Conservation (phyloP, 2,797 vertebrate species). For the Hemibagrus guttatus region DNA sequence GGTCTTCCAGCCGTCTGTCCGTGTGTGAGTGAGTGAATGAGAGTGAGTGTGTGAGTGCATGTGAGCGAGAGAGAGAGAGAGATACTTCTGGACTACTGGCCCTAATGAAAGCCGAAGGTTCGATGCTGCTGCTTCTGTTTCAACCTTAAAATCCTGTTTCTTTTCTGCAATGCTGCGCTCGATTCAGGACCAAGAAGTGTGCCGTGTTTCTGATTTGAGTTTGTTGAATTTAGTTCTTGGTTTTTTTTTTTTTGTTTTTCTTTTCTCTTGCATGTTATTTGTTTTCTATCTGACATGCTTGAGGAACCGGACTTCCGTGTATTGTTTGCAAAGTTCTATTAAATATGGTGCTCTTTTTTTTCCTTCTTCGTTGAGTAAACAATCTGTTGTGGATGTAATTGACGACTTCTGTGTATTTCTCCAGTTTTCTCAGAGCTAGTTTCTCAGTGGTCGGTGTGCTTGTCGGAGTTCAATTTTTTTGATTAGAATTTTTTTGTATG, state of each 20-base stretch:
- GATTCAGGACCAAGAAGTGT: constrained; percentile 56
- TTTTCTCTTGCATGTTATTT: constrained; percentile 43
- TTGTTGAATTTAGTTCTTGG: constrained; percentile 12
- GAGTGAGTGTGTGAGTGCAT: background rate
- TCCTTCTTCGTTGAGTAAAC: constrained; percentile 14
- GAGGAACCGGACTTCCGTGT: constrained; percentile 47
- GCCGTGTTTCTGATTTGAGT: constrained; percentile 31
- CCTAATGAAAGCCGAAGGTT: constrained; percentile 43
- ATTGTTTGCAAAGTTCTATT: constrained; percentile 55
- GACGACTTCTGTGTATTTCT: constrained; percentile 50
- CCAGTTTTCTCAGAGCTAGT: constrained; percentile 44
- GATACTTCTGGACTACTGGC: background rate
- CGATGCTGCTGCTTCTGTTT: constrained; percentile 41
- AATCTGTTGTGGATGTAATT: constrained; percentile 53
- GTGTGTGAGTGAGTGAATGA: background rate
- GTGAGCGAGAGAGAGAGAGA: background rate
- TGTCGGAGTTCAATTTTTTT: constrained; percentile 23
- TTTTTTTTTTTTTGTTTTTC: constrained; percentile 23
- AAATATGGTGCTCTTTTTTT: constrained; percentile 58
- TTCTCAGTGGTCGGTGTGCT: constrained; percentile 57
- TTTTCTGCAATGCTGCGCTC: constrained; percentile 41
- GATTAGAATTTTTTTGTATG: constrained; percentile 23
- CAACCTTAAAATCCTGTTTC: background rate
- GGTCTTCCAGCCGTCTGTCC: background rate
- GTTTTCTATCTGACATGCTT: constrained; percentile 53